A percentile compares a stretch with the other conserved stretches of the same genome.
Conservation (phyloP, 2,113 vertebrate genomes). For the Cairina moschata region DNA sequence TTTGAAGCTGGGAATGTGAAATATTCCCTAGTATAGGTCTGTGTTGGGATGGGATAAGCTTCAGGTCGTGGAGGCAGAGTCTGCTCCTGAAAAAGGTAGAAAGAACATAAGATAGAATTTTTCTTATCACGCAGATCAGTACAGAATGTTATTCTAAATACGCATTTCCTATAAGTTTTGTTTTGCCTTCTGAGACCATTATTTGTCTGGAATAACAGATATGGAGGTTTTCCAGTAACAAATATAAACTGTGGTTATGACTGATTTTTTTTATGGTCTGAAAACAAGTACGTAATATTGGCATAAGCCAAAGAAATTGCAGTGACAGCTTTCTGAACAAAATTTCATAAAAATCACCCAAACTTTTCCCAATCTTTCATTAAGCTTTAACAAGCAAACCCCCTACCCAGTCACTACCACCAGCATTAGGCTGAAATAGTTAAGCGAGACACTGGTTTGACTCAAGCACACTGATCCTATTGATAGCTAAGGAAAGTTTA, state of each 20-base stretch:
- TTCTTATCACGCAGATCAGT: not conserved
- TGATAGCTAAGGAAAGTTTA: not conserved
- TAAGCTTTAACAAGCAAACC: not conserved
- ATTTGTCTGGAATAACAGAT: not conserved
- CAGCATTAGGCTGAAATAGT: not conserved
- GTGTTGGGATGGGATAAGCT: conserved; percentile 97
- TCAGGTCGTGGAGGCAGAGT: conserved; percentile 87
- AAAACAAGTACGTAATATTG: not conserved
- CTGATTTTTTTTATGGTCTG: not conserved
- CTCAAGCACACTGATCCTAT: not conserved
- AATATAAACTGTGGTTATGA: not conserved
- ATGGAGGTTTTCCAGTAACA: not conserved
- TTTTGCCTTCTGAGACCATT: not conserved
- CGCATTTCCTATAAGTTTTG: not conserved
- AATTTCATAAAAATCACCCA: not conserved
- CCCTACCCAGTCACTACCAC: not conserved
- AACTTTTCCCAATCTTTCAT: not conserved
- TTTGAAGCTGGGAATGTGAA: conserved; percentile 96
- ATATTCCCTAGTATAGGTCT: conserved; percentile 95
- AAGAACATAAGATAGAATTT: not conserved
- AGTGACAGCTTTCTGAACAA: not conserved
- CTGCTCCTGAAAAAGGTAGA: conserved; percentile 81
- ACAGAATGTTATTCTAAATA: not conserved
- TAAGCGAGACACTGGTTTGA: not conserved
- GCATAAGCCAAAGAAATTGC: not conserved